Evolutionary conservation across 2,113 vertebrate species (phyloP), one percentile per base, ranked within the genome.

Genomic region (Semnopithecus entellus): DNA sequence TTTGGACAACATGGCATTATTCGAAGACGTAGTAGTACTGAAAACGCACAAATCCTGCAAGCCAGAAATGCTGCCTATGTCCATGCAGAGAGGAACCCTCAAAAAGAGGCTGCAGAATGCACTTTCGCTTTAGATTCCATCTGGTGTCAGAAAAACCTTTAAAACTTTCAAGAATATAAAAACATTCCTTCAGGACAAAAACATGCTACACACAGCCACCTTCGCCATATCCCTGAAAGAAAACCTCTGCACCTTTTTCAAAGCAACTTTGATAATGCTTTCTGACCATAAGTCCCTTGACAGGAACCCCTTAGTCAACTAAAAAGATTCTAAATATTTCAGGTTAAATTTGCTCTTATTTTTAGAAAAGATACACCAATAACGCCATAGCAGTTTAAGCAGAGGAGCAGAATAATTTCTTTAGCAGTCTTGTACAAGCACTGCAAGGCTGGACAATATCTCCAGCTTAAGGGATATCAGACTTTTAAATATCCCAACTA

Each of bases 401-500:
- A 81, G n/a, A 94, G 32, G 8, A 76, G 40, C 11, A 59, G 73
- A 43, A 32, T 66, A 6, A 81, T 76, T 32, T 88, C 20, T 27
- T 76, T 30, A 82, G 32, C 35, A 18, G 18, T 57, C 30, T 25
- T 86, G 61, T 38, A 22, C 0, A 68, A 55, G 91, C 50, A 57
- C 85, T 35, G 81, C 61, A 86, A 93, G 61, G 52, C 8, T 95
- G 45, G 59, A 61, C 16, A 55, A 8, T 68, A 68, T 50, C 48
- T 22, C 27, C 43, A 59, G 17, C 16, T 87, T 55, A 87, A 66
- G 40, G 68, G 38, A 80, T 25, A 80, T 40, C 35, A 35, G 38
- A 70, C 73, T 97, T 96, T 83, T 48, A 84, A 82, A 87, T 48
- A 91, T 27, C 50, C 30, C 61, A 83, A 8, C 83, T 96, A 43